Conservation (phyloP, 2,888 invertebrate genomes). For the Bhutanitis thaidina region DNA sequence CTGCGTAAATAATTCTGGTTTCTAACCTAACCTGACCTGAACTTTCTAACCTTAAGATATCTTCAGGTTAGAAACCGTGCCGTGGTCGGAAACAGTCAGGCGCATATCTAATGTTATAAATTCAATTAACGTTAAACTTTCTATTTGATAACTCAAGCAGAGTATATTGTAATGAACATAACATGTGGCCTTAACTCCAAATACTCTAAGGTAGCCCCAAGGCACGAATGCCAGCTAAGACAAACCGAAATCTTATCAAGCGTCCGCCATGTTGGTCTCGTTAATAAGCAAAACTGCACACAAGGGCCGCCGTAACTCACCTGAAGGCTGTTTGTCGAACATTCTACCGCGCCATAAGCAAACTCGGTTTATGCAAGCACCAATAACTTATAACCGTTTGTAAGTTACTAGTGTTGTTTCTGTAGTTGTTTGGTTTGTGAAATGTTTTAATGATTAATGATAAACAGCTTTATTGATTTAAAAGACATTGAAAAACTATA, state of each 20-base stretch:
- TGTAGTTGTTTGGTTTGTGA: conserved; percentile 14
- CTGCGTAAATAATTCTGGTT: too few species aligned
- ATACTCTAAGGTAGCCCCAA: conserved; percentile 63
- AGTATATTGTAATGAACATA: conserved; percentile 34
- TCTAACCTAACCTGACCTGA: too few species aligned
- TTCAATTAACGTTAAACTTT: too few species aligned
- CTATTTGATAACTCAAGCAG: conserved; percentile 9
- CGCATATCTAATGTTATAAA: too few species aligned
- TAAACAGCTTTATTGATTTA: conserved; percentile 4
- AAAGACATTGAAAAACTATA: too few species aligned
- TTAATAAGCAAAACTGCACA: conserved; percentile 79
- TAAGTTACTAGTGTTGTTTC: neutral
- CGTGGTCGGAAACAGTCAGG: too few species aligned
- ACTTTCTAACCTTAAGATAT: too few species aligned
- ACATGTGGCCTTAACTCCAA: conserved; percentile 54
- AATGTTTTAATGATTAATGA: too few species aligned
- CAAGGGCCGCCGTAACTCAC: conserved; percentile 59
- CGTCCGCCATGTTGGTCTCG: conserved; percentile 69
- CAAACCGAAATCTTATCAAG: conserved; percentile 77
- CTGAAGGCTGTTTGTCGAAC: conserved; percentile 68
- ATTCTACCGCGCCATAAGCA: conserved; percentile 54
- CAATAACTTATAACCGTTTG: conserved; percentile 12
- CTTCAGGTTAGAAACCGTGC: too few species aligned
- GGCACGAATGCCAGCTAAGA: conserved; percentile 74
- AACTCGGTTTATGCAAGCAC: conserved; percentile 44